Base-by-base conservation (phyloP, 2,888 invertebrate species). In the Cybosia mesomella region DNA sequence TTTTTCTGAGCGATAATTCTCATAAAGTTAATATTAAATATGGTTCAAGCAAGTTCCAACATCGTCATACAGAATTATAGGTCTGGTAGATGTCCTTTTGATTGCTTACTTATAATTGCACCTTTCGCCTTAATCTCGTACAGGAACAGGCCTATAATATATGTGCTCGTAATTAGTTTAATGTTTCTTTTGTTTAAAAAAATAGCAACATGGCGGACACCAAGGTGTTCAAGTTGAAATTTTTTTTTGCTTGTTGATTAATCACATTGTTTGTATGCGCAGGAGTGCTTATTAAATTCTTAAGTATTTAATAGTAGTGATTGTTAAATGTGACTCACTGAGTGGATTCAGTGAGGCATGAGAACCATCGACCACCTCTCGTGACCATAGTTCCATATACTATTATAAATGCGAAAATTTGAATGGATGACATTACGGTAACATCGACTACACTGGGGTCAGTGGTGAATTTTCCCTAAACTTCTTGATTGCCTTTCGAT, bases 71-170 rank as follows among this genome's bases (percentile, higher is more conserved):
- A 62, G 21, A 54, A n/a, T 43, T 61, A 43, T 32, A 24, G 8
- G 61, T 18, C 32, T 13, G 70, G 64, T 64, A 53, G 70, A 67
- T 36, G 83, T 73, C 83, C 81, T 83, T 80, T 77, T 70, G 34
- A 71, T 66, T 58, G 58, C 66, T 65, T 28, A 66, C 66, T 80
- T 73, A 71, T 73, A 81, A 80, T 77, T 72, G 73, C 34, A 21
- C 75, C 77, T 80, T 80, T 80, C 79, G 64, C 21, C 28, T 61
- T 34, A 55, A 64, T 60, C 28, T 55, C n/a, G 32, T 55, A 55
- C 34, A 60, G 58, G 57, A 53, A 65, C 65, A 53, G 57, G 43
- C 7, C 9, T 34, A 24, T 58, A 54, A 68, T 59, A 57, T 60
- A 54, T 43, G 54, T 22, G 53, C 21, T 57, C 18, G 49, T 61